Evolutionary conservation across 2,797 vertebrate genomes (phyloP).

Genomic region (Sebastes matsubarae): DNA sequence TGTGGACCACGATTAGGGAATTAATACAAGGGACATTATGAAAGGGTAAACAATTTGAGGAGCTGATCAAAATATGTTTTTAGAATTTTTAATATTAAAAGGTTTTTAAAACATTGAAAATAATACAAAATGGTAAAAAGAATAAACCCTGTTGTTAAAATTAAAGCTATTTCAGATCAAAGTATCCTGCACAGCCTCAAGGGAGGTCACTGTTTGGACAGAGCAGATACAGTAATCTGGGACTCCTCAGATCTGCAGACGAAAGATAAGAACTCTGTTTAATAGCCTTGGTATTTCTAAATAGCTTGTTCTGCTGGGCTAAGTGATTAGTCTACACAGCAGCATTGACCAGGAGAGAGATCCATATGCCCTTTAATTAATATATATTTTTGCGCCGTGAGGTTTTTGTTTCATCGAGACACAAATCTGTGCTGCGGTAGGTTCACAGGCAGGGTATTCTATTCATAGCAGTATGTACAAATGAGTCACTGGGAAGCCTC

Average conservation of each 20-base stretch:
- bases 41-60: not conserved
- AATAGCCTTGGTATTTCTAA: conserved; percentile 40
- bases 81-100: not conserved
- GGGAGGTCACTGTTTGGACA: conserved; percentile 24
- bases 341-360: conserved; percentile 36
- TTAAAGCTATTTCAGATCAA: not conserved
- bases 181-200: not conserved
- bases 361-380: conserved; percentile 53
- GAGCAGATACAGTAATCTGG: conserved; percentile 15
- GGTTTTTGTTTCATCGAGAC: conserved; percentile 49
- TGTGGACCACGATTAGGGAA: not conserved
- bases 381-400: conserved; percentile 27
- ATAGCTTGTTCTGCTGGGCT: conserved; percentile 33
- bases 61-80: not conserved
- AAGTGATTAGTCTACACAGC: conserved; percentile 44
- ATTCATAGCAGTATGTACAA: conserved; percentile 57
- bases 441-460: conserved; percentile 62
- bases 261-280: conserved; percentile 52
- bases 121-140: not conserved
- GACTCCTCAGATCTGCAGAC: conserved; percentile 43
- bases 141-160: not conserved
- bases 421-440: conserved; percentile 33
- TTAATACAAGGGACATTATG: not conserved
- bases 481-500: conserved; percentile 54
- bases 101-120: not conserved